Conservation (phyloP, 2,888 invertebrate genomes). For the Drosophila fulvimacula region DNA sequence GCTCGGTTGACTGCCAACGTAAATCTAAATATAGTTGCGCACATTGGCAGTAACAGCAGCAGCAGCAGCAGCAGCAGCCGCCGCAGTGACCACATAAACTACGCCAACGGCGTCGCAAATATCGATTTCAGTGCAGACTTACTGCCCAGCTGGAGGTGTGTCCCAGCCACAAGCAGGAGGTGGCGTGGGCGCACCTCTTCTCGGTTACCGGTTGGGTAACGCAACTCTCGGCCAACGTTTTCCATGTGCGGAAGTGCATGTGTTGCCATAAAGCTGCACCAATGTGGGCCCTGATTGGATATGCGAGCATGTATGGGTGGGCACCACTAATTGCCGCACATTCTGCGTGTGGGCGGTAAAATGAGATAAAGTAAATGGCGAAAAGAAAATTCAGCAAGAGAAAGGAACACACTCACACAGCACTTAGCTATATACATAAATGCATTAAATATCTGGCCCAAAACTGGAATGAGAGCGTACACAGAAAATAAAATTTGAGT, state of each 20-base stretch:
- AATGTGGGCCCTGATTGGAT: conserved; percentile 57
- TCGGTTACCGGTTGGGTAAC: conserved; percentile 41
- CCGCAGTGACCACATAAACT: conserved; percentile 60
- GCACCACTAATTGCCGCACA: conserved; percentile 29
- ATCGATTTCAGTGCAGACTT: conserved; percentile 69
- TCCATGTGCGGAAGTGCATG: conserved; percentile 62
- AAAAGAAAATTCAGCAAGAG: conserved; percentile 10
- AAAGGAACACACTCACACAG: conserved; percentile 1
- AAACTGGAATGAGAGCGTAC: conserved; percentile 2
- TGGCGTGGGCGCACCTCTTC: conserved; percentile 31
- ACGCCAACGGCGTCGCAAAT: conserved; percentile 41
- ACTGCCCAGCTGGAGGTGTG: conserved; percentile 45
- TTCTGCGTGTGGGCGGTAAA: conserved; percentile 34
- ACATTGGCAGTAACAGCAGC: conserved; percentile 20
- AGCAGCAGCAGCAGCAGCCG: conserved; percentile 15
- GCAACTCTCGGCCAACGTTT: conserved; percentile 63
- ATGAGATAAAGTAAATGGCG: conserved; percentile 22
- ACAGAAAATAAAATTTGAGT: not conserved
- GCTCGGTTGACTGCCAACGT: conserved; percentile 57
- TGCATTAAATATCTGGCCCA: not conserved
- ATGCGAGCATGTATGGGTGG: conserved; percentile 18
- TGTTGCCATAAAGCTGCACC: conserved; percentile 1
- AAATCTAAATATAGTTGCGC: conserved; percentile 65
- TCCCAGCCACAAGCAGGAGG: conserved; percentile 46
- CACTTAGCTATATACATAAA: not conserved